phyloP scores from a whole-genome alignment of 1,140 invertebrate species.

The Stenopsyche tienmushanensis region DNA sequence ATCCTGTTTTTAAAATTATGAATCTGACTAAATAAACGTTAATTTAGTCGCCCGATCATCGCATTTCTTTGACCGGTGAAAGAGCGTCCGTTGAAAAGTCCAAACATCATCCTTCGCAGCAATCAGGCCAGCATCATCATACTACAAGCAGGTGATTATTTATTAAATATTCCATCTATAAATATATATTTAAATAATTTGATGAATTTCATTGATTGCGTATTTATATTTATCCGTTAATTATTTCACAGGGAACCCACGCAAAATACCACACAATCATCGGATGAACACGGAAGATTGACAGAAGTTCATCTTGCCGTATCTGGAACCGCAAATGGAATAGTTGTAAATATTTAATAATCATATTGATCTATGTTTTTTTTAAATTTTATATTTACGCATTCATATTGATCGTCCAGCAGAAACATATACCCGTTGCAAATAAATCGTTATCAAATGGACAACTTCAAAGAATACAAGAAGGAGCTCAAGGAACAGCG shows the following conservation, averaged over 20 bases:
- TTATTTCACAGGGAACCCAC: slow-evolving; percentile 33
- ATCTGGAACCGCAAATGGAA: slow-evolving; percentile 31
- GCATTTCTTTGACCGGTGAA: slow-evolving; percentile 43
- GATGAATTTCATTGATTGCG: slow-evolving; percentile 2
- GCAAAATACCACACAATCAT: slow-evolving; percentile 39
- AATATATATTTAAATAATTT: background rate
- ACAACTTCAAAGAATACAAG: slow-evolving; percentile 39
- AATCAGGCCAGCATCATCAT: slow-evolving; percentile 45
- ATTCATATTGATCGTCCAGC: slow-evolving; percentile 3
- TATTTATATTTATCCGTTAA: background rate
- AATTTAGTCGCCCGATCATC: slow-evolving; percentile 49
- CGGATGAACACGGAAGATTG: slow-evolving; percentile 36
- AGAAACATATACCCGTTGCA: slow-evolving; percentile 36
- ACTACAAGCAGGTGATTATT: slow-evolving; percentile 28
- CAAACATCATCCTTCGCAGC: slow-evolving; percentile 35
- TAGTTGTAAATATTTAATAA: slow-evolving; percentile 28
- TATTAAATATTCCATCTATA: background rate
- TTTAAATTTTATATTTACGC: background rate
- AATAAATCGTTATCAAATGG: slow-evolving; percentile 33
- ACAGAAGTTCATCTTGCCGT: slow-evolving; percentile 38
- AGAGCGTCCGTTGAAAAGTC: slow-evolving; percentile 26
- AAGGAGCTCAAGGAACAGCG: slow-evolving; percentile 11
- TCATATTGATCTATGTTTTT: slow-evolving; percentile 1
- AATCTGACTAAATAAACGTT: background rate
- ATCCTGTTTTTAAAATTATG: slow-evolving; percentile 2